These are phyloP conservation scores for Ptilonorhynchus violaceus DNA, from an alignment of 2,113 vertebrate species.

Conservation along the genomic window DNA sequence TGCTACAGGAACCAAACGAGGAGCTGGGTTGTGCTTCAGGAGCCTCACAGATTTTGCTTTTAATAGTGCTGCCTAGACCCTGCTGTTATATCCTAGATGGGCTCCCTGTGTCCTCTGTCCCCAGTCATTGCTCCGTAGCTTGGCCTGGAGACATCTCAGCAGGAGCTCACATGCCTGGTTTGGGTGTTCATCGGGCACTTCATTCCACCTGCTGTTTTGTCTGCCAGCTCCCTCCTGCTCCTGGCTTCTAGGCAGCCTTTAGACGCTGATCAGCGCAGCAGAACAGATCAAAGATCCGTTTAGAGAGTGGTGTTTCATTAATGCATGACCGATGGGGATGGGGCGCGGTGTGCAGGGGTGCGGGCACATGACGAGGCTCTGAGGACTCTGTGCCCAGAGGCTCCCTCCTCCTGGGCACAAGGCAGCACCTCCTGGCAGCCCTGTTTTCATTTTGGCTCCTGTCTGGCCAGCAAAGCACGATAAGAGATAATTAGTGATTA, in stretches of 20 bases:
- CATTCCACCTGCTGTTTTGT: not conserved
- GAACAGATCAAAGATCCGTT: not conserved
- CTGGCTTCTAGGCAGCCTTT: not conserved
- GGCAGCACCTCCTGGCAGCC: not conserved
- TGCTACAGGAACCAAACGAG: not conserved
- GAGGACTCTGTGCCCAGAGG: not conserved
- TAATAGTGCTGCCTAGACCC: not conserved
- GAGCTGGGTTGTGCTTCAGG: not conserved
- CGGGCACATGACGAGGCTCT: not conserved
- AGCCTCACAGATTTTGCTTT: not conserved
- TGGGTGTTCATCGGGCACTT: not conserved
- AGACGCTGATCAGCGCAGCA: not conserved
- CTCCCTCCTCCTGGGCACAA: not conserved
- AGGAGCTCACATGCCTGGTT: not conserved
- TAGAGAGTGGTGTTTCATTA: not conserved
- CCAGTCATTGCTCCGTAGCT: not conserved
- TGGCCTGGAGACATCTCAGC: not conserved
- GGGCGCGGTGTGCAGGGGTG: not conserved
- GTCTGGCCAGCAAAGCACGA: not conserved
- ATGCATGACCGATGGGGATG: not conserved
- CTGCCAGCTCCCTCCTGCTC: not conserved
- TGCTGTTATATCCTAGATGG: not conserved
- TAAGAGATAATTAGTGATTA: constrained; percentile 45
- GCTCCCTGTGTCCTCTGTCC: not conserved
- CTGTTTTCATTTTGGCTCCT: not conserved